Base-by-base conservation (phyloP, 2,888 invertebrate species). In the Bursaphelenchus okinawaensis region DNA sequence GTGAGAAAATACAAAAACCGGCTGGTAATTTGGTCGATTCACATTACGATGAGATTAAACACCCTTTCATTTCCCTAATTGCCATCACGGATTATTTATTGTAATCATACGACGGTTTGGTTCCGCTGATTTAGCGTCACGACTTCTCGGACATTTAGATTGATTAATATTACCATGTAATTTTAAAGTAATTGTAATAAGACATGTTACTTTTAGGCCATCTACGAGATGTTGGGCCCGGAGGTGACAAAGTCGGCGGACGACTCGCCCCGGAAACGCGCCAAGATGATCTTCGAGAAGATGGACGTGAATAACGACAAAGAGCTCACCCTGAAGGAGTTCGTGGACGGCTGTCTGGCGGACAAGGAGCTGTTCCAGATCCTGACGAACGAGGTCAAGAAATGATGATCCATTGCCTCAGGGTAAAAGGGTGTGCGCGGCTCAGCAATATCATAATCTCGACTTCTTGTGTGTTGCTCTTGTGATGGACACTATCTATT, bases 221-320 rank as follows among this genome's bases (percentile, higher is more conserved):
- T 98, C 86, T 98, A 98, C 86, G 95, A 95, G 85, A 98, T 98
- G 96, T 87, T 98, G 79, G 96, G 96, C 64, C 93, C 93, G 73
- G 93, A 93, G 82, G 92, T 92, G 85, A 92, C 92, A 86, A 88
- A 92, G 83, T 92, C 93, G 56, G 92, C 92, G 51, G 93, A 93
- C 84, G 85, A 85, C 66, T 92, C 93, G 22, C 95, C 96, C 27
- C 93, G 95, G 84, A 94, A 95, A 83, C 88, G 96, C 76, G 96
- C 96, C 77, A 93, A 93, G 87, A 95, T 94, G 85, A 98, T 98
- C 82, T 98, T 98, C 86, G 93, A 93, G 68, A 74, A 75, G 68
- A 96, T 98, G 96, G 96, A 98, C 85, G 92, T 93, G 84, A 96
- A 98, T 88, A 92, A 93, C 86, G 96, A 98, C 85, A 95, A 95